Evolutionary conservation across 2,888 invertebrate genomes (phyloP).

Genomic region (Lordiphosa andalusiaca): DNA sequence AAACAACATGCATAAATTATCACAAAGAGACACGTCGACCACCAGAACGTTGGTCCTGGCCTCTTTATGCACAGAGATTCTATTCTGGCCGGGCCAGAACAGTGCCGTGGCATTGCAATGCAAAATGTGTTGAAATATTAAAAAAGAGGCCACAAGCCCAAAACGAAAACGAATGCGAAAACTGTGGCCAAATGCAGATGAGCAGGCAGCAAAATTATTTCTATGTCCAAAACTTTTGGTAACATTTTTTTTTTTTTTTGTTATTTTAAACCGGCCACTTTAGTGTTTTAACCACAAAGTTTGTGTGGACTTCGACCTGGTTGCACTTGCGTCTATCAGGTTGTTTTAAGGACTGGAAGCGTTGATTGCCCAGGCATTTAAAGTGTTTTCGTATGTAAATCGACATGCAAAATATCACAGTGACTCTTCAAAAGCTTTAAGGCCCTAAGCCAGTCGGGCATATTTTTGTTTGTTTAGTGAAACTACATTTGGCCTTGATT

Average conservation of each 20-base stretch:
- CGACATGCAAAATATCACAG: conserved; percentile 22
- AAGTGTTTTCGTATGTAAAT: conserved; percentile 44
- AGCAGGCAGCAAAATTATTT: conserved; percentile 48
- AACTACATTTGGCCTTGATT: conserved; percentile 8
- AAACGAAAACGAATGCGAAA: conserved; percentile 23
- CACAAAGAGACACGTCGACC: conserved; percentile 50
- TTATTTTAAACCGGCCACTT: conserved; percentile 66
- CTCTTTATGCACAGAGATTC: background rate
- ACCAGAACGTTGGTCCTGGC: conserved; percentile 20
- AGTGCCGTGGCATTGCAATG: conserved; percentile 42
- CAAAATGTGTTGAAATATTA: conserved; percentile 69
- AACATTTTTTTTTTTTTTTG: conserved; percentile 14
- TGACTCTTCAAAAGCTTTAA: too few species aligned
- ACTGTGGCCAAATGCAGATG: conserved; percentile 44
- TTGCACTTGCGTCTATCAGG: conserved; percentile 73
- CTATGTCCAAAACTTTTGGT: conserved; percentile 57
- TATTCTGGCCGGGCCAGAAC: conserved; percentile 3
- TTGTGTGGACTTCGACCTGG: conserved; percentile 56
- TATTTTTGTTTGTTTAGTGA: too few species aligned
- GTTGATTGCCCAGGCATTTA: conserved; percentile 50
- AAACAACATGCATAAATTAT: conserved; percentile 72
- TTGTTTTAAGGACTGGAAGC: conserved; percentile 51
- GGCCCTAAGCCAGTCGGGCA: background rate
- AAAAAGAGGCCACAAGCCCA: conserved; percentile 38
- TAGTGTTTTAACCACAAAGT: conserved; percentile 66